Base-by-base conservation (phyloP, 2,797 vertebrate genomes). In the Kryptolebias ocellatus region DNA sequence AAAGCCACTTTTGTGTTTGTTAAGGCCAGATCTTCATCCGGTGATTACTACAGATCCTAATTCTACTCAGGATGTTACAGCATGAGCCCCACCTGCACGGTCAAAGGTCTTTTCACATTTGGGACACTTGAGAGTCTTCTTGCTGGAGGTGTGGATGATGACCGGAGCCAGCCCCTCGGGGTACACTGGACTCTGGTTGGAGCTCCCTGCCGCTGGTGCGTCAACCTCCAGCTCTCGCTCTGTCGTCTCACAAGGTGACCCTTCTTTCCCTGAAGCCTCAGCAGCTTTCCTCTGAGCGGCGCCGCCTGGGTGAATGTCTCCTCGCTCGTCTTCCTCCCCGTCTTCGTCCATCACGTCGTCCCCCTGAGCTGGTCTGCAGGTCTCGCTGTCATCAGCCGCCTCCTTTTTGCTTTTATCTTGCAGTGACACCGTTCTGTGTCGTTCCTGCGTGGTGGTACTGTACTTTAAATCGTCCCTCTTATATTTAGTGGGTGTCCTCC, bases 81-180 rank as follows among this genome's bases (percentile, higher is more conserved):
- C 0, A 1, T 59, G 18, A 29, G 60, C 64, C 95, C 91, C 93
- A 99, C 98, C 98, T 95, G 96, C 92, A 16, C 98, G 95, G 89
- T 99, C 97, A 91, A 99, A 99, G 11, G 92, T 95, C 92, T 99
- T 99, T 73, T 96, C 95, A 88, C 98, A 99, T 80, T 96, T 97
- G 67, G 98, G 98, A 75, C 98, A 99, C 60, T 97, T 94, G 65
- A 99, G 90, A 5, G 89, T 94, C 84, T 96, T 99, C 89, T 96
- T 99, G 92, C 87, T 96, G 76, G 93, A 88, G 60, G 82, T 95
- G 2, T 96, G 95, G 79, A 96, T 87, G 81, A 98, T 83, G 46
- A 98, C 90, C 0, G 97, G 97, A 28, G 94, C 93, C 71, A 97
- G 90, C 49, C 96, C 96, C 64, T 96, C 95, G 3, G 95, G 96